Percentiles rank a stretch among this genome's conserved stretches.
Conservation (phyloP, 2,888 invertebrate species). For the Allacma fusca region DNA sequence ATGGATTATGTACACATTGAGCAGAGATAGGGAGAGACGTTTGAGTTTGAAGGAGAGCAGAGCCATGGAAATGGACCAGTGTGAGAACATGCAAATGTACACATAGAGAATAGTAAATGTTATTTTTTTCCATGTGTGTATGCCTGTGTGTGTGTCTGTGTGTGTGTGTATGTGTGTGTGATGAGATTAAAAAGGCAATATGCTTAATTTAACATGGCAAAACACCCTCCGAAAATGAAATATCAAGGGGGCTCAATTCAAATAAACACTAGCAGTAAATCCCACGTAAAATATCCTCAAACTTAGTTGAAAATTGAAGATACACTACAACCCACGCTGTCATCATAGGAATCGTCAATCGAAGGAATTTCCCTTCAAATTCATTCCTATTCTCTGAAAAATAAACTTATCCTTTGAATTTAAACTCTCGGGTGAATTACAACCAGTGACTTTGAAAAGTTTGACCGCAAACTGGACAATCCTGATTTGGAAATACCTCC, state of each 20-base stretch:
- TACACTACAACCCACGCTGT: background rate
- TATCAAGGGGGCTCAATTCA: slow-evolving; percentile 42
- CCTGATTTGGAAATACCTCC: no score
- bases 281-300: slow-evolving; percentile 28
- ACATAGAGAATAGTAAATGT: background rate
- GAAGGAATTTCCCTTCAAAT: no score
- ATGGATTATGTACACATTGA: background rate
- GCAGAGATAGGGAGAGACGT: background rate
- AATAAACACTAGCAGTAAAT: slow-evolving; percentile 42
- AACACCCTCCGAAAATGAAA: slow-evolving; percentile 42
- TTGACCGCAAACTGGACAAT: no score
- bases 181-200: slow-evolving; percentile 58
- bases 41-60: slow-evolving; percentile 31
- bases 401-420: no score
- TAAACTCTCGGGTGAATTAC: no score
- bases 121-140: slow-evolving; percentile 29
- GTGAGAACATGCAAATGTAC: slow-evolving; percentile 28
- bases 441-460: no score
- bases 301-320: background rate
- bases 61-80: slow-evolving; percentile 17
- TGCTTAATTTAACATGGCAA: slow-evolving; percentile 58
- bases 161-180: slow-evolving; percentile 7
- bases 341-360: background rate
- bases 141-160: background rate
- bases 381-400: no score